Conservation (phyloP, 2,113 vertebrate species). For the Oreamnos americanus region DNA sequence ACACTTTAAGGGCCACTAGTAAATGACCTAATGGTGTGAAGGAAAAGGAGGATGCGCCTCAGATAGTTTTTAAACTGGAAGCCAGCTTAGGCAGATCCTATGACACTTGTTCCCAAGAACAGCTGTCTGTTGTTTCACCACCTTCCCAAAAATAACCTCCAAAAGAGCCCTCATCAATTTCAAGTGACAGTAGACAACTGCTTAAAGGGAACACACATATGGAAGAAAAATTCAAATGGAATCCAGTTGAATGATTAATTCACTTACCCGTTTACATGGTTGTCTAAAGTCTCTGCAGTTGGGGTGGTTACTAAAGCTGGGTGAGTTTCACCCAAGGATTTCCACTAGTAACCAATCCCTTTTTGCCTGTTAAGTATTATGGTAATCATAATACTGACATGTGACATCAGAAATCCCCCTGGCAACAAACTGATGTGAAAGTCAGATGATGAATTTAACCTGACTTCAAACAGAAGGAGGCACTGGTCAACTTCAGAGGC, state of each 20-base stretch:
- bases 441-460: conserved; percentile 33
- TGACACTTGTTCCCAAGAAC: conserved; percentile 52
- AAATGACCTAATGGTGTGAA: background rate
- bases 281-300: conserved; percentile 18
- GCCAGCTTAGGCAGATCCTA: background rate
- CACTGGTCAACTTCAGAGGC: background rate
- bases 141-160: conserved; percentile 63
- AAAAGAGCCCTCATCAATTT: conserved; percentile 66
- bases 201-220: conserved; percentile 49
- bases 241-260: conserved; percentile 34
- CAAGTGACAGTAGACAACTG: conserved; percentile 64
- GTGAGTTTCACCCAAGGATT: background rate
- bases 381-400: conserved; percentile 34
- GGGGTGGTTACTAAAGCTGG: background rate
- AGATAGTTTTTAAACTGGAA: background rate
- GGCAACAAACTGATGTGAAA: conserved; percentile 21
- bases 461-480: background rate
- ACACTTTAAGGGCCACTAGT: background rate
- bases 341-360: conserved; percentile 4
- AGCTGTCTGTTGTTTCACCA: conserved; percentile 58
- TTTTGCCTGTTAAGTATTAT: background rate
- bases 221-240: conserved; percentile 52
- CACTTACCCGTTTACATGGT: conserved; percentile 64
- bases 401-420: conserved; percentile 56
- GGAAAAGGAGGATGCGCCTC: background rate